Conservation (phyloP, 2,888 invertebrate genomes). For the Heliconius sara region DNA sequence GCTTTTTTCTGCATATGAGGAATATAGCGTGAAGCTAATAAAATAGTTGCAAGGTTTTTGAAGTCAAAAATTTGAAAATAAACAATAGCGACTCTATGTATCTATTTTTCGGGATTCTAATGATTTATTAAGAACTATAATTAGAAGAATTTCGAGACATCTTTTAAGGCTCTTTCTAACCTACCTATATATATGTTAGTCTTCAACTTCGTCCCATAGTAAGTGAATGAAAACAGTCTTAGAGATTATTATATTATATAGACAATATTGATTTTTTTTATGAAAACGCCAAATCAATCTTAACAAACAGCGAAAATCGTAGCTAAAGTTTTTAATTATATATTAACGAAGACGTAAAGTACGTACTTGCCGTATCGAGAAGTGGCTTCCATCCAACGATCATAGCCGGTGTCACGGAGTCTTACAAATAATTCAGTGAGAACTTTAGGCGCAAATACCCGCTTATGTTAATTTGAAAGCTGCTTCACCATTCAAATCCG, state of each 20-base stretch:
- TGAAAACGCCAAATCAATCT: not conserved
- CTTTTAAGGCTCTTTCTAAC: no score
- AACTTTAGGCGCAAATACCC: slow-evolving; percentile 77
- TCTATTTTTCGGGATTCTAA: no score
- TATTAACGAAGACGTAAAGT: not conserved
- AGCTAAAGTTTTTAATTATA: not conserved
- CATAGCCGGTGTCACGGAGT: slow-evolving; percentile 52
- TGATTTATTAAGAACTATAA: no score
- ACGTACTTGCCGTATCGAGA: not conserved
- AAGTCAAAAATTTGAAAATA: no score
- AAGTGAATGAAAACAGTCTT: no score
- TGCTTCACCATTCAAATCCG: slow-evolving; percentile 76
- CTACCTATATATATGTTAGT: no score
- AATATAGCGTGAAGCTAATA: not conserved
- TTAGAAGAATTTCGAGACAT: no score
- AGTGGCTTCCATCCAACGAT: slow-evolving; percentile 43
- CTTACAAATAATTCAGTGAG: slow-evolving; percentile 71
- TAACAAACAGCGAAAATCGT: not conserved
- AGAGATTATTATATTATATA: no score
- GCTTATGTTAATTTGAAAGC: slow-evolving; percentile 78
- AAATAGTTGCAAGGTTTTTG: no score
- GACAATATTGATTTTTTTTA: no score
- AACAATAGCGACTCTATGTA: no score
- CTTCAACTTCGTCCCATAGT: no score
- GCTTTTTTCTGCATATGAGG: not conserved